Base-by-base conservation (phyloP, 1,140 invertebrate species). In the Nebria ingens region DNA sequence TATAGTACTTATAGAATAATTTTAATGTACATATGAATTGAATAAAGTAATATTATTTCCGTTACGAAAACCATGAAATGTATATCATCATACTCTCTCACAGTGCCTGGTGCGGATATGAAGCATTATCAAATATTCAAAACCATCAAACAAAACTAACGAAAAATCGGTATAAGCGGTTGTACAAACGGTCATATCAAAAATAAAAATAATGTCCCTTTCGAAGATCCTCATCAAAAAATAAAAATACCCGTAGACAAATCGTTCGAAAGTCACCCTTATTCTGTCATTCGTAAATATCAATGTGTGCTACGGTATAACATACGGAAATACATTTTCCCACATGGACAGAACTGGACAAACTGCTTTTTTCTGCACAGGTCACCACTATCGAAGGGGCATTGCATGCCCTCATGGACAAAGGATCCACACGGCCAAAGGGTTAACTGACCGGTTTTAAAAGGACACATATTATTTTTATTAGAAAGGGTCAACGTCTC, bases 361-460 rank as follows among this genome's bases (percentile, higher is more conserved):
- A 45, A 45, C 40, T 17, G 17, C 40, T 45, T 45, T 45, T 45
- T 45, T 29, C n/a, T n/a, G 17, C 15, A 45, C 3, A 17, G 40
- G 40, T 45, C 40, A 45, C 40, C 40, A 12, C 25, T n/a, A n/a
- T n/a, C n/a, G n/a, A 12, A 45, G 17, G 40, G 40, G 40, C 17
- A 12, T 11, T 12, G 40, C 9, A 17, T 17, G 3, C 40, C 4
- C 15, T 20, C 21, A 21, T 49, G 42, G 19, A 49, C 13, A 17
- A 49, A 19, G 42, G 42, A 6, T 49, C 25, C 20, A 52, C 17
- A 15, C 20, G 50, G 20, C 52, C 52, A 53, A 53, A 34, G 21
- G 52, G 40, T 45, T 45, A 45, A 45, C 22, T 53, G 52, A 53
- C 52, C 52, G 52, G 52, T 53, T 53, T 53, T 53, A 53, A 53